phyloP scores from a whole-genome alignment of 2,888 invertebrate genomes.

The Pardosa pseudoannulata region DNA sequence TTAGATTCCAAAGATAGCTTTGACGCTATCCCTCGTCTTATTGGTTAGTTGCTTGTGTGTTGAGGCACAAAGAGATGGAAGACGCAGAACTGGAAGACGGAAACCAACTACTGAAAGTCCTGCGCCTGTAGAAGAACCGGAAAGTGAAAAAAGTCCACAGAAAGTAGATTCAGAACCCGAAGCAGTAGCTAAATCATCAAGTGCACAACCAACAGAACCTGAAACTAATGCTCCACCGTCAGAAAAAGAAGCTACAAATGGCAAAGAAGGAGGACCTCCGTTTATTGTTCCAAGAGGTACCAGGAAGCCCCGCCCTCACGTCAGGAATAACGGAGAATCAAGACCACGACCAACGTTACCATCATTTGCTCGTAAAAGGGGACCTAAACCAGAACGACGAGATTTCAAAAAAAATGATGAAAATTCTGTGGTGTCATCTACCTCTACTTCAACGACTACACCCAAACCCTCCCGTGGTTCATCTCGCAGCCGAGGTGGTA shows the following conservation, averaged over 20 bases:
- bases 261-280: constrained; percentile 38
- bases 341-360: constrained; percentile 50
- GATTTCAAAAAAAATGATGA: constrained; percentile 33
- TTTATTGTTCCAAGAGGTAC: constrained; percentile 57
- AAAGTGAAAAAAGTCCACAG: constrained; percentile 35
- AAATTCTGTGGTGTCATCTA: neutral
- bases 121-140: constrained; percentile 24
- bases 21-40: neutral
- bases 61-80: constrained; percentile 46
- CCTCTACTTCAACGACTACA: constrained; percentile 25
- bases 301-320: constrained; percentile 49
- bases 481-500: constrained; percentile 21
- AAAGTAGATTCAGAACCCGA: constrained; percentile 43
- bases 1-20: neutral
- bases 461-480: constrained; percentile 36
- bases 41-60: neutral
- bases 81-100: constrained; percentile 51
- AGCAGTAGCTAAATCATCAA: constrained; percentile 31
- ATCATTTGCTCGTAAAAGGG: constrained; percentile 40
- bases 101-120: constrained; percentile 44
- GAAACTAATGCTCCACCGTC: constrained; percentile 26
- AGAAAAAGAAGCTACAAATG: constrained; percentile 16
- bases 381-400: constrained; percentile 33
- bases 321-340: constrained; percentile 25
- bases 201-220: constrained; percentile 15